Evolutionary conservation across 2,888 invertebrate species (phyloP), one percentile per base, ranked within the genome.

Genomic region (Herminia tarsipennalis): DNA sequence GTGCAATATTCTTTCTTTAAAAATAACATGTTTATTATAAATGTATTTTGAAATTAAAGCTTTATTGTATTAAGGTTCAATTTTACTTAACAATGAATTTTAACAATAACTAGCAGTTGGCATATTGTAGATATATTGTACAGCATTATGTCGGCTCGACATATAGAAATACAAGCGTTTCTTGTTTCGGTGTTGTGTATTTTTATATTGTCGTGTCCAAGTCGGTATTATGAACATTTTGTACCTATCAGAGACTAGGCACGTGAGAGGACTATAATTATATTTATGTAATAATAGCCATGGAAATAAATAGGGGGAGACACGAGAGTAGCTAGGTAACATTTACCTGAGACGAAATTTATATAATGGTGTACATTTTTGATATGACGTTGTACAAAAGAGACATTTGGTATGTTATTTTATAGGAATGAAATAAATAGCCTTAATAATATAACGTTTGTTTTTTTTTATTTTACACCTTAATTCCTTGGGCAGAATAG

Each of bases 341-440:
- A 86, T 91, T 90, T 91, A 90, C 89, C 88, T 83, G 81, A 80
- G 77, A 84, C 87, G 86, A 88, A 89, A 91, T 91, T 92, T 92
- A 91, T 92, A 91, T 92, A 80, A 86, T 83, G 90, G 89, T 92
- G 92, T 92, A 92, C 88, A 92, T 92, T 92, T 92, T 92, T 92
- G 91, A 92, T 92, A 92, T 91, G 86, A 91, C 86, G 86, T 92
- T 92, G 92, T 92, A 92, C 92, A 92, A 92, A 92, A 88, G 91
- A 92, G 87, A 92, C 88, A 88, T 92, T 92, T 92, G 90, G 92
- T 92, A 92, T 92, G 92, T 91, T 92, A 92, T 92, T 92, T 92
- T 92, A 92, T 91, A 92, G 92, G 92, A 92, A 92, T 90, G 89
- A 92, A 92, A 92, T 92, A 92, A 92, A 92, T 92, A 92, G 92